Evolutionary conservation across 2,888 invertebrate genomes (phyloP), one percentile per base, ranked within the genome.

Genomic region (Apamea anceps): DNA sequence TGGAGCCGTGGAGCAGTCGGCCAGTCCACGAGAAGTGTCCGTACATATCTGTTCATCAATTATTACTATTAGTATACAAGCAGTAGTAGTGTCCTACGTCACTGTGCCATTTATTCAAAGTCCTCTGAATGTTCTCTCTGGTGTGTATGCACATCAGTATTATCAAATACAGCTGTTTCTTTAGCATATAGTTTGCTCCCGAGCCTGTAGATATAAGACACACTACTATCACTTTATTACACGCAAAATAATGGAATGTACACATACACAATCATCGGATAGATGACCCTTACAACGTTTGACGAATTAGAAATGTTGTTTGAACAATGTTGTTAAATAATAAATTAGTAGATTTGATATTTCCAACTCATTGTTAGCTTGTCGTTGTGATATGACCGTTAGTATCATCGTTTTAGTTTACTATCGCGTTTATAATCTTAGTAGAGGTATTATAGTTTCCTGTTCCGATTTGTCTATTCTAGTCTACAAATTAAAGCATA

Each of bases 401-500:
- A 86, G 85, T 85, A 87, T 82, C 84, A 81, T 83, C 84, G 85
- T 88, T 85, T 85, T 85, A 87, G 84, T 88, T 81, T 88, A 81
- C 85, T 89, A 80, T 88, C 86, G 86, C 74, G 85, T 86, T 85
- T 72, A 70, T 89, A 79, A 78, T 80, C 75, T 79, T 83, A 77
- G 80, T 84, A 67, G 62, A 82, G 79, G 76, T 88, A 88, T 77
- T 86, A 80, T 86, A 83, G 81, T 91, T 91, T 90, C 87, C 80
- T 87, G 87, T 91, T 89, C 87, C 88, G 86, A 89, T 91, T 90
- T 90, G 83, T 88, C 86, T 91, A 91, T 91, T 95, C 95, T 95
- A 95, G 95, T 95, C 95, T 93, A 92, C 91, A 92, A 92, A 89
- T 92, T 92, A 93, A 92, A 90, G 91, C 88, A 87, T 89, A 83